Base-by-base conservation (phyloP, 2,797 vertebrate genomes). In the Acanthornis magna region DNA sequence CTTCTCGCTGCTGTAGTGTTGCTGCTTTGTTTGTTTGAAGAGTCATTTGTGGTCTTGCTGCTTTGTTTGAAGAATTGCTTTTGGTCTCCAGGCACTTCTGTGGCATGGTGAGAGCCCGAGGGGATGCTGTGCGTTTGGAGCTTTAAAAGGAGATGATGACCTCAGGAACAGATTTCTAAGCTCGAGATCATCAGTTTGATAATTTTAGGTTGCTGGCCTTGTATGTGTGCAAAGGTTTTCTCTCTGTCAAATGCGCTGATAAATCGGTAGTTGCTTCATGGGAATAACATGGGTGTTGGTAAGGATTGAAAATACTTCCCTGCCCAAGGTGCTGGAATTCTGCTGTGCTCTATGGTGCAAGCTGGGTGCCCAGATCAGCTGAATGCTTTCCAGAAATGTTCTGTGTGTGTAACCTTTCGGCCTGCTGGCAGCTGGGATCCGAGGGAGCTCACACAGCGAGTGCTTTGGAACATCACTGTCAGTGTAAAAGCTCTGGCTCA, bases 321-420 rank as follows among this genome's bases (percentile, higher is more conserved):
- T 11, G 10, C 47, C 32, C 26, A 9, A 6, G 11, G 45, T 53
- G 68, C 51, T 1, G 5, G 36, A 74, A 45, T 72, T 72, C 20
- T 0, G 1, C n/a, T 60, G 38, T 23, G 4, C 34, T 19, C 8
- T 12, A 0, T 13, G 16, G 43, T 61, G 85, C 17, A 51, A 5
- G 43, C 47, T 45, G 76, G 11, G 5, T 29, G 17, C 19, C 54
- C 23, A 19, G 38, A 16, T 26, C 13, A n/a, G 29, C 48, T 32
- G 30, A 55, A 18, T 25, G 47, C 70, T 53, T 30, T 51, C 47
- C 61, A 61, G 70, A 45, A 43, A 42, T n/a, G 29, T 11, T 26
- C 4, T 32, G 8, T 42, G 32, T n/a, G 0, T n/a, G 40, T 53
- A 4, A 47, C n/a, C 43, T 30, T 16, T 1, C 2, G 17, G 55